Percentiles rank a stretch among this genome's conserved stretches.
phyloP scores from a whole-genome alignment of 2,888 invertebrate genomes.

The Epicampocera succincta region DNA sequence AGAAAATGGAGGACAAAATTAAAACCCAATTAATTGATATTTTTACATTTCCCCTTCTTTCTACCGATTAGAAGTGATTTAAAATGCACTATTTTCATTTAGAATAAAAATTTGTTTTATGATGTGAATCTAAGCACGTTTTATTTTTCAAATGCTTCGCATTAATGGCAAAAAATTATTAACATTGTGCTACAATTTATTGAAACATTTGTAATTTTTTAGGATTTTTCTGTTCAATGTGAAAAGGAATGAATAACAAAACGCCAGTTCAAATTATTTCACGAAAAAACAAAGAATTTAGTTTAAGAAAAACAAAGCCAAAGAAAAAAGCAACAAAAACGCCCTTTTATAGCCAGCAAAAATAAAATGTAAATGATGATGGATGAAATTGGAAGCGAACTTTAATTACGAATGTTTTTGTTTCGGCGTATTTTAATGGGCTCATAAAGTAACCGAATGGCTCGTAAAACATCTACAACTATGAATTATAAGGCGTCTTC shows the following conservation, averaged over 20 bases:
- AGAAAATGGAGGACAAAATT: too few species aligned
- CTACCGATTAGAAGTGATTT: neutral
- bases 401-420: conserved; percentile 73
- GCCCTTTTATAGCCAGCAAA: conserved; percentile 55
- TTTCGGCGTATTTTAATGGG: conserved; percentile 76
- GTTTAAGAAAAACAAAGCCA: neutral
- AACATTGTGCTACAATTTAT: conserved; percentile 76
- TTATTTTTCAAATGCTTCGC: conserved; percentile 27
- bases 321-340: too few species aligned
- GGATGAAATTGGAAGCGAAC: conserved; percentile 73
- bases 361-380: conserved; percentile 49
- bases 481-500: conserved; percentile 67
- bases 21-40: too few species aligned
- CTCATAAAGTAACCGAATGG: conserved; percentile 74
- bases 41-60: too few species aligned
- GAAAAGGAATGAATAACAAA: conserved; percentile 46
- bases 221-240: conserved; percentile 12
- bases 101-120: neutral
- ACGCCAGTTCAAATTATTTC: conserved; percentile 70
- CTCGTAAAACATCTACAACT: conserved; percentile 68
- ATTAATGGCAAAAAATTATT: conserved; percentile 65
- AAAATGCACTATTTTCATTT: neutral
- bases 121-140: conserved; percentile 47
- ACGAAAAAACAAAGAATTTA: conserved; percentile 1
- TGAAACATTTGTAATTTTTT: conserved; percentile 68